phyloP scores from a whole-genome alignment of 1,140 invertebrate species.

The Drosophila ohnishii region DNA sequence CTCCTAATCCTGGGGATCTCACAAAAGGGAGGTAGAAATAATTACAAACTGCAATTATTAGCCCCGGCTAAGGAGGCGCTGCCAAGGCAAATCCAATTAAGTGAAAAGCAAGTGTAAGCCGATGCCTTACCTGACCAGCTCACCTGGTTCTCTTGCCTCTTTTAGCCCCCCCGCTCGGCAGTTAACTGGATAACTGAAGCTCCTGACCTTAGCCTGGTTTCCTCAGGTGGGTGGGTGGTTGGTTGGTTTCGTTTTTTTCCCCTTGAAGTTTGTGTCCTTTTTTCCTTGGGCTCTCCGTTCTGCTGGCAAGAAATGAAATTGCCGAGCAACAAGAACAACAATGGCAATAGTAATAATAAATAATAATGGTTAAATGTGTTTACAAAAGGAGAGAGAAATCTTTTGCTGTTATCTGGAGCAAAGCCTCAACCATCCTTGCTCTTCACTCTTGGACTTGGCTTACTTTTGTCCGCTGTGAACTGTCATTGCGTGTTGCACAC shows the following conservation, averaged over 20 bases:
- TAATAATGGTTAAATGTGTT: constrained; percentile 60
- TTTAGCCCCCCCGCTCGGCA: constrained; percentile 1
- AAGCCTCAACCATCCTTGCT: constrained; percentile 3
- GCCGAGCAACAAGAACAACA: constrained; percentile 49
- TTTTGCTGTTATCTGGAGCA: constrained; percentile 40
- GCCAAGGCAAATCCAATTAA: constrained; percentile 77
- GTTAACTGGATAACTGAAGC: constrained; percentile 49
- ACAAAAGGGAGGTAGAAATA: constrained; percentile 49
- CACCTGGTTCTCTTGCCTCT: not conserved
- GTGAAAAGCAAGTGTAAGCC: constrained; percentile 80
- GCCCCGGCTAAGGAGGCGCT: constrained; percentile 45
- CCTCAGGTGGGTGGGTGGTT: not conserved
- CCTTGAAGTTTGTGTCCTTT: constrained; percentile 5
- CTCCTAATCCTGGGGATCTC: constrained; percentile 5
- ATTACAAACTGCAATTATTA: constrained; percentile 81
- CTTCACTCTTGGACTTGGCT: constrained; percentile 53
- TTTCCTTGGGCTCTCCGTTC: constrained; percentile 7
- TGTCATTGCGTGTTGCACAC: constrained; percentile 45
- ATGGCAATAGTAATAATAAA: constrained; percentile 64
- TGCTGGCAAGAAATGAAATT: constrained; percentile 66
- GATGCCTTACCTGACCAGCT: constrained; percentile 51
- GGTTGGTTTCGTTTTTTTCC: not conserved
- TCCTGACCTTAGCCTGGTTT: constrained; percentile 37
- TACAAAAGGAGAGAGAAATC: constrained; percentile 38
- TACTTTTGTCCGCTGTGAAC: constrained; percentile 47